phyloP scores from a whole-genome alignment of 2,888 invertebrate species.

The Pinctada fucata region DNA sequence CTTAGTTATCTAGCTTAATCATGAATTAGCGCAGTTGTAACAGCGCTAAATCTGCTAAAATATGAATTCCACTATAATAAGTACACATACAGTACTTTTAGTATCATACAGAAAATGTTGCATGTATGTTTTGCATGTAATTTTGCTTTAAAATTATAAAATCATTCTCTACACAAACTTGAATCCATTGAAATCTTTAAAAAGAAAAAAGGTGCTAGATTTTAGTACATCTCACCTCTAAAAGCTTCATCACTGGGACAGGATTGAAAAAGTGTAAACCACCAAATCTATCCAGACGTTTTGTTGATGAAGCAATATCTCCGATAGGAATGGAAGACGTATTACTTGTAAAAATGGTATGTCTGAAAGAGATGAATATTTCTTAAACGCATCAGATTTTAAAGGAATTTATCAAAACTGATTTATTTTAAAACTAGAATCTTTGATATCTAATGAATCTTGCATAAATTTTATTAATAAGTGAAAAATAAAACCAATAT shows the following conservation, averaged over 20 bases:
- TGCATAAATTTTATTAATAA: neutral
- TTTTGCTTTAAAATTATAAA: no score
- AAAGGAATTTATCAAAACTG: neutral
- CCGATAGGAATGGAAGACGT: conserved; percentile 91
- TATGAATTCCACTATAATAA: no score
- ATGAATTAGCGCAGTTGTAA: no score
- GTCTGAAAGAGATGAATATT: conserved; percentile 78
- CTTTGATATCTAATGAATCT: neutral
- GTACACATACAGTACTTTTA: no score
- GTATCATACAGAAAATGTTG: no score
- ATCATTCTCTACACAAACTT: no score
- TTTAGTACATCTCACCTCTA: conserved; percentile 81
- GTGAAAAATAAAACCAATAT: no score
- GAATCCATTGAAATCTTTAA: no score
- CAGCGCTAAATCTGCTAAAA: no score
- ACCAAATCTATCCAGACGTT: conserved; percentile 84
- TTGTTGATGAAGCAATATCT: conserved; percentile 87
- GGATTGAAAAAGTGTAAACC: conserved; percentile 96
- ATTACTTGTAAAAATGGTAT: conserved; percentile 91
- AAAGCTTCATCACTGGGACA: conserved; percentile 90
- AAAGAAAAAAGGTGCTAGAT: no score
- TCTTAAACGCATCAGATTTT: neutral
- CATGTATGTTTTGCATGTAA: no score
- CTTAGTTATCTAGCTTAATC: no score
- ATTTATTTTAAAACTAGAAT: neutral